Base-by-base conservation (phyloP, 2,113 vertebrate genomes). In the Diglossa brunneiventris region DNA sequence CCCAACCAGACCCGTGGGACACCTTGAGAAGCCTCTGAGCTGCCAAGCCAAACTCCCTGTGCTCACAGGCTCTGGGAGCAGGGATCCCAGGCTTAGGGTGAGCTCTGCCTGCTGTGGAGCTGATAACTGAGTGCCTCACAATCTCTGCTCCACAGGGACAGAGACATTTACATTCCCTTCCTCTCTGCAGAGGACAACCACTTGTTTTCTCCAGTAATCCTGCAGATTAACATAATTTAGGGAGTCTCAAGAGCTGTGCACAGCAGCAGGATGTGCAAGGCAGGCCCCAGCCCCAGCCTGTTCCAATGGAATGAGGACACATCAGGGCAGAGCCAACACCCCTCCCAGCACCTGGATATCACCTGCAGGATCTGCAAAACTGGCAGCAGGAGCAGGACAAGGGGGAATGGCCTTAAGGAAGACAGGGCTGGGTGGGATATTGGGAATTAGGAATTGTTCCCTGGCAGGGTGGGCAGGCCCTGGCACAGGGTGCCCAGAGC, bases 251-350 rank as follows among this genome's bases (percentile, higher is more conserved):
- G 89, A 69, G 68, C 72, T 26, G 30, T 10, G 53, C 52, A 46
- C 13, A 28, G 61, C 62, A 87, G 47, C 70, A 68, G 52, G 42
- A 75, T 26, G 10, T 0, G 8, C 15, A 42, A 20, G 52, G 18
- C 39, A 39, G 39, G 39, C 39, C 39, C 39, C 61, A 22, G 50
- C 3, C 15, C 55, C 74, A 50, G 35, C 15, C 49, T 16, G 1
- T 5, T 28, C 68, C 72, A 33, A 10, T 6, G 56, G 61, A 47
- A 41, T 2, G 5, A 47, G 49, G 42, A 70, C 3, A 9, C 55
- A 46, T 7, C 80, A 11, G 39, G 1, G 52, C 35, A 8, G 33
- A 49, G 75, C 4, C 69, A 35, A 1, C 0, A 2, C 8, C 55
- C 24, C 66, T 31, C 8, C 83, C 56, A 59, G 79, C 83, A 47